These are phyloP conservation scores for Zaprionus africanus DNA, from an alignment of 1,140 invertebrate genomes.

Conservation along the genomic window DNA sequence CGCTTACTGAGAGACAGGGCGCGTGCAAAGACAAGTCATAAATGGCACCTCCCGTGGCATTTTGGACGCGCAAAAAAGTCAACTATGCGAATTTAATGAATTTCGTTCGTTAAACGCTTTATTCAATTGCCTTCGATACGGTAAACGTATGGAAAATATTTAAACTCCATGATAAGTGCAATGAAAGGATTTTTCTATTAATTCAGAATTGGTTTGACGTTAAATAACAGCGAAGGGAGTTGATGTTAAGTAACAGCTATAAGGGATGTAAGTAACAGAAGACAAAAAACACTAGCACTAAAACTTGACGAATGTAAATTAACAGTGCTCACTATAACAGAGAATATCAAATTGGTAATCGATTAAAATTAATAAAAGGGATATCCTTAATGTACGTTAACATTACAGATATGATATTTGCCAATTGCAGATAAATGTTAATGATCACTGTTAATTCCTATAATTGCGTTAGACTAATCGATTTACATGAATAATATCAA, in stretches of 20 bases:
- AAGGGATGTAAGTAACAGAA: neutral
- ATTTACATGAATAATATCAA: neutral
- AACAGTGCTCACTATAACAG: neutral
- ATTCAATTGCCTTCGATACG: neutral
- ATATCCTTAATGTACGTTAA: neutral
- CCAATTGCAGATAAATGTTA: too few species aligned
- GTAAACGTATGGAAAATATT: neutral
- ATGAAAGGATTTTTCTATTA: neutral
- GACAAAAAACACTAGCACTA: neutral
- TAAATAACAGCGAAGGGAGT: neutral
- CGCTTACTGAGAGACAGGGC: neutral
- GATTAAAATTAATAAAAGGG: too few species aligned
- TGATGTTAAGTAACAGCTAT: neutral
- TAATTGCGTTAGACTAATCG: neutral
- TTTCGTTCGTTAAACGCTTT: neutral
- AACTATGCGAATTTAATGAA: conserved; percentile 8
- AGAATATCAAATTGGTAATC: neutral
- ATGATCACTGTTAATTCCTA: neutral
- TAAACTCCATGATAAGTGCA: neutral
- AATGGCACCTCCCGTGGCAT: conserved; percentile 44
- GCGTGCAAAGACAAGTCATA: conserved; percentile 64
- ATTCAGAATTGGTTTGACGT: neutral
- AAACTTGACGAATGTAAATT: neutral
- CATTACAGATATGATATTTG: neutral
- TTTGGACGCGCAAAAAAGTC: neutral